Base-by-base conservation (phyloP, 2,797 vertebrate species). In the Anisognathus igniventris region DNA sequence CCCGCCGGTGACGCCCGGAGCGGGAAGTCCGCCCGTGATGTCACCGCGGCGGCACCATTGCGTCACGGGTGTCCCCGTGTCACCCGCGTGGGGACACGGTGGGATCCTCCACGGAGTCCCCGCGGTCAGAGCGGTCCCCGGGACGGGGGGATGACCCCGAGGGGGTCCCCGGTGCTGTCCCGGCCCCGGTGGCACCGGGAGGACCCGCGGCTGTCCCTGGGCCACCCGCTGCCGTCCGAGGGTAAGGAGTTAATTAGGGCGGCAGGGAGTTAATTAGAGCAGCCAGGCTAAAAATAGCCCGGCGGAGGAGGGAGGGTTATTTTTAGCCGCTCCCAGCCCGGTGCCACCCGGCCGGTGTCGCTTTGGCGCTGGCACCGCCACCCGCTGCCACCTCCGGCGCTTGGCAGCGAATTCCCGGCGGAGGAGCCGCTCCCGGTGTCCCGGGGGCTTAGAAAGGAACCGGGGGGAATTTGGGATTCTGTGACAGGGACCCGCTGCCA, bases 251-350 rank as follows among this genome's bases (percentile, higher is more conserved):
- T 77, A 86, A 77, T 86, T 40, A 54, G 17, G 8, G 40, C 5
- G 17, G 31, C 58, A 3, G 48, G 54, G 48, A 35, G 35, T 48
- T 78, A 93, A 95, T 94, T 88, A 86, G 76, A 51, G 58, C 61
- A 1, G 48, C 3, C 33, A 0, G 20, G 75, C 92, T 96, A 96
- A 88, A 95, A 94, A 93, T 96, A 97, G 50, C 82, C 30, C 37
- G 0, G 88, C 24, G 82, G 60, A 40, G 88, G 62, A 47, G 18
- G 35, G 7, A 1, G 13, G 44, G 85, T 31, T 98, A 97, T 97
- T 97, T 97, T 95, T 96, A 97, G 96, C 25, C 4, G 17, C 33
- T 77, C 18, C 61, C 86, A n/a, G 61, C 62, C 35, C 83, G 12
- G 66, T 56, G 86, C 92, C 76, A 86, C 84, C 79, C 47, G 72